Percentiles rank a stretch among this genome's conserved stretches.
phyloP scores from a whole-genome alignment of 2,113 vertebrate genomes.

The Diadophis punctatus region DNA sequence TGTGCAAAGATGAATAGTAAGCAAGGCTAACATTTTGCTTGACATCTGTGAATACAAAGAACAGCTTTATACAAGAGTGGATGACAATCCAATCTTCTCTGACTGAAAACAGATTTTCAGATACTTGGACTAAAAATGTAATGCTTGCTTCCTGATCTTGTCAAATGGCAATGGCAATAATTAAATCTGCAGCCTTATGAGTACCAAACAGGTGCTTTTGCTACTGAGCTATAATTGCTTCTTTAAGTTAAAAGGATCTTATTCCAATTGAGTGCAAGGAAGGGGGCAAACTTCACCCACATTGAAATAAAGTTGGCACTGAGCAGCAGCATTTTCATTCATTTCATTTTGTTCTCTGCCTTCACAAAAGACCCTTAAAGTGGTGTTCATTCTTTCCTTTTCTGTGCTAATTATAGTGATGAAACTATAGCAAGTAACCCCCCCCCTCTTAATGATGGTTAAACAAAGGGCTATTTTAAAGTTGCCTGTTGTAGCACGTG shows the following conservation, averaged over 20 bases:
- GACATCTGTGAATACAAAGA: neutral
- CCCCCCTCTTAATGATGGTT: neutral
- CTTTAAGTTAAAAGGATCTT: neutral
- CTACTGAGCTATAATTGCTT: neutral
- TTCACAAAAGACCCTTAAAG: neutral
- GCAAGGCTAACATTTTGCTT: neutral
- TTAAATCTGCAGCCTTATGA: neutral
- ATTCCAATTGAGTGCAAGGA: neutral
- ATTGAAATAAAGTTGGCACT: neutral
- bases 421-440: neutral
- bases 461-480: conserved; percentile 10
- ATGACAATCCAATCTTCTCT: too few relatives aligned
- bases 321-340: neutral
- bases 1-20: neutral
- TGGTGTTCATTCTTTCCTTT: neutral
- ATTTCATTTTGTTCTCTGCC: neutral
- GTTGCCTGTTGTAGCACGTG: conserved; percentile 2
- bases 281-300: neutral
- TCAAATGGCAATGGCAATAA: neutral
- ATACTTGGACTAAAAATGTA: neutral
- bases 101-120: neutral
- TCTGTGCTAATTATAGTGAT: neutral
- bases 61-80: neutral
- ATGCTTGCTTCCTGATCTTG: neutral
- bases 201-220: neutral